A percentile compares a stretch with the other conserved stretches of the same genome.
phyloP scores from a whole-genome alignment of 2,113 vertebrate genomes.

The Dendropsophus ebraccatus region DNA sequence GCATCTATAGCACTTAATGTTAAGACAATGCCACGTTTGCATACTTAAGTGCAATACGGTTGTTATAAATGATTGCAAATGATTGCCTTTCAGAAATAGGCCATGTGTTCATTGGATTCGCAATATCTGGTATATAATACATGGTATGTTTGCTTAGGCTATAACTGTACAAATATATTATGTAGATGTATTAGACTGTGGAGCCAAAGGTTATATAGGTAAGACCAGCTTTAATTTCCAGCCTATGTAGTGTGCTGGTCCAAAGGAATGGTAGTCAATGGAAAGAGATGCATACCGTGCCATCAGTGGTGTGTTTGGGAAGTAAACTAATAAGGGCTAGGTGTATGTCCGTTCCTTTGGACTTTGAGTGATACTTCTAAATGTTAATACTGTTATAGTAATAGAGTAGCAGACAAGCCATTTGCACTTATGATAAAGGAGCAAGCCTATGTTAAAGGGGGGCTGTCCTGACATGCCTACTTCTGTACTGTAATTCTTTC shows the following conservation, averaged over 20 bases:
- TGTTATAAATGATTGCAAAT: too few species aligned
- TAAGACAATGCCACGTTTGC: neutral
- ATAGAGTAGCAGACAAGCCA: constrained; percentile 11
- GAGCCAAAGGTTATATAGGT: constrained; percentile 9
- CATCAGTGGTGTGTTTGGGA: neutral
- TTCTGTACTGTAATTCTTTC: neutral
- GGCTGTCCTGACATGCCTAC: neutral
- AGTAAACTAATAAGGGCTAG: neutral
- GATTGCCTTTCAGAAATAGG: neutral
- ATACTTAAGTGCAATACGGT: constrained; percentile 10
- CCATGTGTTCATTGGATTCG: neutral
- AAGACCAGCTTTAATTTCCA: neutral
- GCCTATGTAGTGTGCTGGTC: neutral
- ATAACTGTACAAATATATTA: neutral
- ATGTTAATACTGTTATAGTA: neutral
- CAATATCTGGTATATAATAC: neutral
- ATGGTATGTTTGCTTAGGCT: constrained; percentile 6
- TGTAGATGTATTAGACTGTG: neutral
- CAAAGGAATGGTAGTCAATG: neutral
- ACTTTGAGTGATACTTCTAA: neutral
- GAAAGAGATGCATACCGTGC: neutral
- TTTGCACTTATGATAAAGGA: constrained; percentile 2
- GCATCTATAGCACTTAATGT: neutral
- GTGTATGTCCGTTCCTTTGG: neutral
- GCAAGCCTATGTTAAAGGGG: neutral